phyloP scores from a whole-genome alignment of 2,113 vertebrate species.

The Limanda limanda region DNA sequence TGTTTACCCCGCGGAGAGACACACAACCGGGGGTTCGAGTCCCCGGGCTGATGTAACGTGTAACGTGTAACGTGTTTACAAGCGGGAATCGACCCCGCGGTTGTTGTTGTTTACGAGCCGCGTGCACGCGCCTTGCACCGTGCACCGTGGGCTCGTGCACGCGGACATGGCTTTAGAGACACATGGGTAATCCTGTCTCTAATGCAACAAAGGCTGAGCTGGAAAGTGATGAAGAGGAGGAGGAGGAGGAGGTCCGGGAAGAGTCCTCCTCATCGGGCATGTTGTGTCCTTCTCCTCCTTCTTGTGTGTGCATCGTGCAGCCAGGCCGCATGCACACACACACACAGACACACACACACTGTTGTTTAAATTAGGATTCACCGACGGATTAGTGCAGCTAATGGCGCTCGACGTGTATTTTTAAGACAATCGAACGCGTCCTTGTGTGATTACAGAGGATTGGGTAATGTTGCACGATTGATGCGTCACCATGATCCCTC shows the following conservation, averaged over 20 bases:
- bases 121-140: not conserved
- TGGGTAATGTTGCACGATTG: constrained; percentile 63
- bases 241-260: constrained; percentile 36
- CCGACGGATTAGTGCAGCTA: constrained; percentile 70
- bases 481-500: constrained; percentile 65
- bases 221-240: constrained; percentile 45
- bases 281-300: constrained; percentile 14
- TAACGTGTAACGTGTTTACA: constrained; percentile 55
- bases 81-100: constrained; percentile 31
- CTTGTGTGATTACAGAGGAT: constrained; percentile 44
- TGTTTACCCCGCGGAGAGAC: constrained; percentile 62
- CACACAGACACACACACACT: not conserved
- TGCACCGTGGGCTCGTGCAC: constrained; percentile 64
- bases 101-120: not conserved
- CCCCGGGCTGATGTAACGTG: constrained; percentile 48
- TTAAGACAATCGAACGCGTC: constrained; percentile 72
- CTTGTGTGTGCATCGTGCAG: not conserved
- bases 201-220: constrained; percentile 83
- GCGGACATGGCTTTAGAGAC: constrained; percentile 68
- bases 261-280: constrained; percentile 21
- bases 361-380: constrained; percentile 54
- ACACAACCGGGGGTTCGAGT: not conserved
- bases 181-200: constrained; percentile 79
- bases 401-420: constrained; percentile 61
- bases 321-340: not conserved